Evolutionary conservation across 2,888 invertebrate species (phyloP).

Genomic region (Drosophila sordidapex): DNA sequence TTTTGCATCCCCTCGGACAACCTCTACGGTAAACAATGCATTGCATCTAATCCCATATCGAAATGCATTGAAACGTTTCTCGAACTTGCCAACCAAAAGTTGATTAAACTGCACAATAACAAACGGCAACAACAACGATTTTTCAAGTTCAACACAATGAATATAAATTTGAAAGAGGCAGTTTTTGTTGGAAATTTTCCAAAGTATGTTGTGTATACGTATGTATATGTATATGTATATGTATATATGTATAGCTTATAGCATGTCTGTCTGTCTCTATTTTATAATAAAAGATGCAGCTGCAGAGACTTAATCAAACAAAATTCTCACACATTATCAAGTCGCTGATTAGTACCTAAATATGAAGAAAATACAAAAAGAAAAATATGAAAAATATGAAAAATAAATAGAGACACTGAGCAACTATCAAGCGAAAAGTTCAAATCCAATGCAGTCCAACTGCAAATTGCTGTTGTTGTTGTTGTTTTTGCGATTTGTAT

Average conservation of each 20-base stretch:
- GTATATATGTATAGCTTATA: neutral
- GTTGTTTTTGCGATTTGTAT: conserved; percentile 6
- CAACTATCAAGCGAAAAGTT: conserved; percentile 63
- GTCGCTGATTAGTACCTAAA: conserved; percentile 48
- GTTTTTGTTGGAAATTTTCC: conserved; percentile 73
- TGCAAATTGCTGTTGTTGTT: conserved; percentile 35
- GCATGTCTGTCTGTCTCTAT: conserved; percentile 2
- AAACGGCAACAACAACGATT: conserved; percentile 66
- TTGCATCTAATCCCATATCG: conserved; percentile 62
- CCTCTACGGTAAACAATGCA: conserved; percentile 26
- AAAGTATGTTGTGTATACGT: conserved; percentile 13
- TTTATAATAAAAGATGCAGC: conserved; percentile 50
- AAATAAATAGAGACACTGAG: conserved; percentile 16
- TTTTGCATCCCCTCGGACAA: conserved; percentile 14
- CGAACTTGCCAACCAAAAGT: conserved; percentile 74
- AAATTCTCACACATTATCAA: conserved; percentile 69
- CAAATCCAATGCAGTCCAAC: conserved; percentile 48
- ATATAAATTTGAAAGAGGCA: conserved; percentile 72
- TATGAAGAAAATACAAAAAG: conserved; percentile 14
- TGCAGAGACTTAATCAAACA: conserved; percentile 51
- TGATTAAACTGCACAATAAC: conserved; percentile 81
- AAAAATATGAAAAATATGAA: neutral
- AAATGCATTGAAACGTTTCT: conserved; percentile 75
- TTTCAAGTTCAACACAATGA: conserved; percentile 78
- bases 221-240: too few relatives aligned